Percentiles rank a stretch among this genome's conserved stretches.
Evolutionary conservation across 2,888 invertebrate species (phyloP).

Genomic region (Lycocerus yunnanus): DNA sequence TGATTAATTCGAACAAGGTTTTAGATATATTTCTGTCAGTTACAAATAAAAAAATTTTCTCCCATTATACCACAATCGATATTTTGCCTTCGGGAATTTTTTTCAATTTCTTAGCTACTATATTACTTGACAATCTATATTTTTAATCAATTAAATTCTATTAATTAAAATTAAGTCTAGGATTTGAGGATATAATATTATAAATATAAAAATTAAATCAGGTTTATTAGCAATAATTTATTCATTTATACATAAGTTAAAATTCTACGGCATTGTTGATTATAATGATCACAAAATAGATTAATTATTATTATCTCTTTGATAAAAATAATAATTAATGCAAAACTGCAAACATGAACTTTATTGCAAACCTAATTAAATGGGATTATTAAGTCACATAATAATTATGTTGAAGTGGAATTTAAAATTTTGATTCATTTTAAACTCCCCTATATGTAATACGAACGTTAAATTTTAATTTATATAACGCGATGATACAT

Average conservation of each 20-base stretch:
- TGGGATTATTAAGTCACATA: not conserved
- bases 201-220: not conserved
- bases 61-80: too few relatives aligned
- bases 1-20: too few relatives aligned
- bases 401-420: not conserved
- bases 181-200: too few relatives aligned
- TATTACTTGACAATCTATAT: too few relatives aligned
- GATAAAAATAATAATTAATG: not conserved
- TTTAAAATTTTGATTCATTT: not conserved
- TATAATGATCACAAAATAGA: not conserved
- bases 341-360: not conserved
- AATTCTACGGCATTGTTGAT: not conserved
- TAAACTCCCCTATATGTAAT: not conserved
- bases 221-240: not conserved
- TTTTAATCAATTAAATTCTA: too few relatives aligned
- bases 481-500: slow-evolving; percentile 6
- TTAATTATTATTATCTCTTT: not conserved
- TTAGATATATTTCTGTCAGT: too few relatives aligned
- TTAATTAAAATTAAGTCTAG: too few relatives aligned
- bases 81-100: too few relatives aligned
- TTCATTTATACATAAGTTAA: not conserved
- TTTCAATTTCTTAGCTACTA: too few relatives aligned
- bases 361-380: not conserved
- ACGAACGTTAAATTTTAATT: slow-evolving; percentile 9
- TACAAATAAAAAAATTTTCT: too few relatives aligned